Conservation (phyloP, 2,797 vertebrate species). For the Microtus californicus region DNA sequence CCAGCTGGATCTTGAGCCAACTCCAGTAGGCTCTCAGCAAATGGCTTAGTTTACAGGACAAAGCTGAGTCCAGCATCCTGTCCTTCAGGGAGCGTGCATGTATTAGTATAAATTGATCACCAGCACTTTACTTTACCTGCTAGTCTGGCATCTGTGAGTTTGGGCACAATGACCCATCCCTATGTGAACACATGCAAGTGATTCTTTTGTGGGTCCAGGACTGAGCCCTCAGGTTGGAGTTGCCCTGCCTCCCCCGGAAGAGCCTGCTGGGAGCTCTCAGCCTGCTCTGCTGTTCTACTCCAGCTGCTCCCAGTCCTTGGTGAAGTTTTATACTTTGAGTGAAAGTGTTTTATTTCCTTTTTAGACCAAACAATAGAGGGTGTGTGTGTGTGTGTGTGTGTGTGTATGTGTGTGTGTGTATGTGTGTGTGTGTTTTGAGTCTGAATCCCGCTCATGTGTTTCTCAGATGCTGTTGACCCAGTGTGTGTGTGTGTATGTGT, state of each 20-base stretch:
- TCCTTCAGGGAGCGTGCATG: slow-evolving; percentile 39
- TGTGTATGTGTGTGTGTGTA: neutral
- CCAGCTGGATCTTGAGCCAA: neutral
- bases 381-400: neutral
- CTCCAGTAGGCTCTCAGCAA: slow-evolving; percentile 6
- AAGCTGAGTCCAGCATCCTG: neutral
- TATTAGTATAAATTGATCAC: slow-evolving; percentile 9
- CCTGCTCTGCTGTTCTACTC: neutral
- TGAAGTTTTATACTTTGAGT: slow-evolving; percentile 33
- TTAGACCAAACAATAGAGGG: neutral
- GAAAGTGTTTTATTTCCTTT: slow-evolving; percentile 17
- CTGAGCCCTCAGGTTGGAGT: neutral
- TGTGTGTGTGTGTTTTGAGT: too few species aligned
- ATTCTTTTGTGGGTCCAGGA: slow-evolving; percentile 3
- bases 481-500: too few species aligned
- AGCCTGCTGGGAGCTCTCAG: neutral
- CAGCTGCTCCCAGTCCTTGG: neutral
- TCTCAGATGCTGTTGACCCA: too few species aligned
- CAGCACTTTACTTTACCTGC: slow-evolving; percentile 17
- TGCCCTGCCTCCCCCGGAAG: neutral
- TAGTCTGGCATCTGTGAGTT: slow-evolving; percentile 31
- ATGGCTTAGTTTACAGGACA: slow-evolving; percentile 5
- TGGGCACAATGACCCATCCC: neutral
- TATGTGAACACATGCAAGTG: neutral
- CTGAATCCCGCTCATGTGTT: too few species aligned